Evolutionary conservation across 2,113 vertebrate genomes (phyloP).

Genomic region (Solenodon paradoxus): DNA sequence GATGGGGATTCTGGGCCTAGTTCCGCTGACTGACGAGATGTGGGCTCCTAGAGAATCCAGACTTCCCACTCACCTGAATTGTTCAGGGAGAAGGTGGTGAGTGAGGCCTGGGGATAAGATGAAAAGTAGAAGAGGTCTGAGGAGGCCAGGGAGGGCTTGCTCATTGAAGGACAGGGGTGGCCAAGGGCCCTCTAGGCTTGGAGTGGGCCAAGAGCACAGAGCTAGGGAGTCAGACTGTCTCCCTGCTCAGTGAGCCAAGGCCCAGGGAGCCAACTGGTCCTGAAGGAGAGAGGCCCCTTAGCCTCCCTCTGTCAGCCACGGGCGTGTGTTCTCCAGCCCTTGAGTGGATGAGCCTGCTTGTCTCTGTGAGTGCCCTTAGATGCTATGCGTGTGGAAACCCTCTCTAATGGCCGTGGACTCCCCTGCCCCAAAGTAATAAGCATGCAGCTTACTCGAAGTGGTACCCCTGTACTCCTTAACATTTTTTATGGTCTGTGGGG

Average conservation of each 20-base stretch:
- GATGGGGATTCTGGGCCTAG: neutral
- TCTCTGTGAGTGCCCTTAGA: conserved; percentile 31
- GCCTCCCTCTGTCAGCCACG: neutral
- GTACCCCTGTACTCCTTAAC: neutral
- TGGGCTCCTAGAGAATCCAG: accelerated
- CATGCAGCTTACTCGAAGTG: neutral
- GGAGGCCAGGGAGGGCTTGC: neutral
- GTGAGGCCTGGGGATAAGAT: neutral
- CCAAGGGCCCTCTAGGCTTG: neutral
- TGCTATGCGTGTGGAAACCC: neutral
- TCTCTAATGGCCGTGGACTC: conserved; percentile 1
- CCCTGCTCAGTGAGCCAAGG: neutral
- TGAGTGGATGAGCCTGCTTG: conserved; percentile 37
- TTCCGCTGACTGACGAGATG: neutral
- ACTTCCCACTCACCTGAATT: neutral
- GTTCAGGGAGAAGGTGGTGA: neutral
- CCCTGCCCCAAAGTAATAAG: conserved; percentile 42
- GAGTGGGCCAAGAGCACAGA: neutral
- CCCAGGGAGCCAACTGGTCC: neutral
- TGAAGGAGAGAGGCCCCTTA: neutral
- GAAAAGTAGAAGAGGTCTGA: neutral
- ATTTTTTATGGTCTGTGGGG: neutral
- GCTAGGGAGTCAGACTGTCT: neutral
- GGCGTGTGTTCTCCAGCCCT: neutral
- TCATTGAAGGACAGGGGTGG: neutral